Base-by-base conservation (phyloP, 1,140 invertebrate species). In the Drosophila mojavensis region DNA sequence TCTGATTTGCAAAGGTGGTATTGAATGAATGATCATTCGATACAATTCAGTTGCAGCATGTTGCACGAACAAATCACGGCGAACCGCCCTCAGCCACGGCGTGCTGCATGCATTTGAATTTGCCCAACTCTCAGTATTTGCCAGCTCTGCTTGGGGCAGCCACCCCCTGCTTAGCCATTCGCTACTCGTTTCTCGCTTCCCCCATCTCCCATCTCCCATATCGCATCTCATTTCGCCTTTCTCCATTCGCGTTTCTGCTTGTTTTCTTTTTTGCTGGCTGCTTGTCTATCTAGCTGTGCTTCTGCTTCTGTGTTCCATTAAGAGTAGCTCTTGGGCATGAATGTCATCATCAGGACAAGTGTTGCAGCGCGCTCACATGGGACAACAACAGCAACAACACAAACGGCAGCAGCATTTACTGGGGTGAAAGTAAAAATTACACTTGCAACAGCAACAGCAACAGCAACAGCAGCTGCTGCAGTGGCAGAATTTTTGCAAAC, bases 261-360 rank as follows among this genome's bases (percentile, higher is more conserved):
- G 9, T 47, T 15, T 15, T 47, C n/a, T 7, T 17, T 48, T 47
- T 54, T 47, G 64, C 56, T 60, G 56, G 24, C 24, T 64, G 66
- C 66, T 74, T 77, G 69, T 77, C 59, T 73, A 50, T 76, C 43
- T 53, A 24, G 17, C 26, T 60, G 20, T 24, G 20, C 20, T 24
- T 24, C 20, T 24, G 36, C 55, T 54, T 48, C 58, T 63, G 53
- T 72, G 80, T 50, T 85, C 68, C 81, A 81, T 79, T 77, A 81
- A 81, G 78, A 85, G 81, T 86, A 72, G 82, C 82, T 85, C 82
- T 85, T 85, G 82, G 82, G 82, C 78, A 85, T 86, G 82, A 85
- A 86, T 85, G 76, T 81, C 82, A 85, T 85, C 82, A 81, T 86
- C 75, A 80, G 78, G 75, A 85, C 81, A 85, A 85, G 81, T 85